Evolutionary conservation across 2,888 invertebrate species (phyloP).

Genomic region (Melieria omissa): DNA sequence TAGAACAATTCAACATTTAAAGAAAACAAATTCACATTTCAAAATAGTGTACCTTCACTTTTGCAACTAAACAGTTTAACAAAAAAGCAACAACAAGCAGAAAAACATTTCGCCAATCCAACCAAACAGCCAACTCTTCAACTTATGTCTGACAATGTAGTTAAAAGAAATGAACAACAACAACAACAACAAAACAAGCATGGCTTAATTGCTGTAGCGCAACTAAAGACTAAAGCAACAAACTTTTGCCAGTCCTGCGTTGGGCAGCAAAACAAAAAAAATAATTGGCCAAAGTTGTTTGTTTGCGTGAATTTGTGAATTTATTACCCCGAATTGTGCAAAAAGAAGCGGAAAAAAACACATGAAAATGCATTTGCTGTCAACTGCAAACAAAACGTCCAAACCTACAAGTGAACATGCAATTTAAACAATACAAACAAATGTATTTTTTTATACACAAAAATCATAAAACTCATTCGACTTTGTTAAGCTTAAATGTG

Average conservation of each 20-base stretch:
- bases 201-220: too few species aligned
- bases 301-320: neutral
- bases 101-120: too few species aligned
- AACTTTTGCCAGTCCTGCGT: neutral
- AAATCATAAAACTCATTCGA: neutral
- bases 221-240: too few species aligned
- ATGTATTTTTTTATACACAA: slow-evolving; percentile 40
- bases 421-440: slow-evolving; percentile 40
- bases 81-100: too few species aligned
- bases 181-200: neutral
- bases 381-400: slow-evolving; percentile 45
- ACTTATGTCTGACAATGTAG: too few species aligned
- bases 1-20: too few species aligned
- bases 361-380: slow-evolving; percentile 29
- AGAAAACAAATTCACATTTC: too few species aligned
- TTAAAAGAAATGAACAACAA: neutral
- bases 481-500: too few species aligned
- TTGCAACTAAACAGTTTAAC: too few species aligned
- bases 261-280: slow-evolving; percentile 10
- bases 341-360: slow-evolving; percentile 3
- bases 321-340: neutral
- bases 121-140: too few species aligned
- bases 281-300: neutral
- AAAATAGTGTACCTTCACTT: too few species aligned
- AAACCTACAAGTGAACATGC: slow-evolving; percentile 39